Base-by-base conservation (phyloP, 2,888 invertebrate genomes). In the Malachius bipustulatus region DNA sequence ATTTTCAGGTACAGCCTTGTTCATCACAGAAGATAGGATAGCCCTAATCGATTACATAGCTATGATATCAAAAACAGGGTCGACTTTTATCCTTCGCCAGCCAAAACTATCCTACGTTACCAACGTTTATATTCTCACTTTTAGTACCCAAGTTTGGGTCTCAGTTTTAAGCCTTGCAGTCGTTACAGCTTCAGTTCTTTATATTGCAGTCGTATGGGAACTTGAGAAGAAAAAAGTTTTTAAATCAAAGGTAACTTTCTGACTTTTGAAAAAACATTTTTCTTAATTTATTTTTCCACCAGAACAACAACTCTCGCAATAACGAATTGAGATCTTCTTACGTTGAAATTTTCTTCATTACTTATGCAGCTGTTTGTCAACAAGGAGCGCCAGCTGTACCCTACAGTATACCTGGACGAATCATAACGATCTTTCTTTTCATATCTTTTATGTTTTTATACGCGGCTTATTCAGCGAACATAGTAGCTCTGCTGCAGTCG, bases 401-500 rank as follows among this genome's bases (percentile, higher is more conserved):
- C 6, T 48, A 42, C 24, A 55, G 56, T 26, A 30, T 50, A 27
- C 53, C 64, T 3, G 64, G 63, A 35, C 66, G 81, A 14, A 66
- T 77, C 12, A 73, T 77, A 1, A 68, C 77, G 46, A 60, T 82
- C 35, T 63, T 77, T 27, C 59, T 77, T 1, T 73, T 78, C 44
- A 53, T 77, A 4, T 66, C 77, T 0, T 59, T 77, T 3, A 72
- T 82, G 64, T 82, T 80, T 47, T 61, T 82, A 1, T 82, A 80
- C 52, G 77, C 78, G 0, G 78, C 82, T 1, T 82, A 81, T 50
- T 73, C 82, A 1, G 82, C 82, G 0, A 81, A 80, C 48, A 82
- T 82, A 30, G 82, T 82, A 0, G 78, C 80, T 1, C 57, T 82
- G 1, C 63, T 82, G 1, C 81, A 82, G 51, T 77, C 81, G 0